Evolutionary conservation across 2,797 vertebrate genomes (phyloP).

Genomic region (Microhierax caerulescens): DNA sequence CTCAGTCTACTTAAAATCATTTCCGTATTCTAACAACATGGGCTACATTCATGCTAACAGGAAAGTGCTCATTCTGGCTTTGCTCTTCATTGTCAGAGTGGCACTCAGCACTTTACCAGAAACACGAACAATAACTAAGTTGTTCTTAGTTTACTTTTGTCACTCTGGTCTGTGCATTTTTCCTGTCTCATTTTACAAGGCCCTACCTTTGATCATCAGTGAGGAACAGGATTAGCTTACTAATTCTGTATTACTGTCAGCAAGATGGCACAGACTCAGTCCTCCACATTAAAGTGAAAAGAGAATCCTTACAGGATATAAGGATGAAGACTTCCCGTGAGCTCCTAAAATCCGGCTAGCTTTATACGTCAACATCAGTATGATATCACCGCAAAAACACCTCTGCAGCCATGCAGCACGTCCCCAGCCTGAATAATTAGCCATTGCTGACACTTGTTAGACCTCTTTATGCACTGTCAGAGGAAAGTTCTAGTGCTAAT

Average conservation of each 20-base stretch:
- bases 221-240: slow-evolving; percentile 8
- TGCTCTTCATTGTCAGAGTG: slow-evolving; percentile 17
- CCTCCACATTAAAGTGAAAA: background rate
- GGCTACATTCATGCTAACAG: slow-evolving; percentile 33
- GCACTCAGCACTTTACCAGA: slow-evolving; percentile 2
- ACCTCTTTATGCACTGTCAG: background rate
- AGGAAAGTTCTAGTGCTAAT: background rate
- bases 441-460: background rate
- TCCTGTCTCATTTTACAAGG: background rate
- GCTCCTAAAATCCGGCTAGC: background rate
- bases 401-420: background rate
- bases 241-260: slow-evolving; percentile 51
- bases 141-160: slow-evolving; percentile 83
- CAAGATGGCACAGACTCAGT: background rate
- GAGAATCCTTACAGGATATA: background rate
- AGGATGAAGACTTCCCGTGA: background rate
- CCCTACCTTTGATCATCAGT: slow-evolving; percentile 38
- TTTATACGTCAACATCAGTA: background rate
- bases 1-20: slow-evolving; percentile 69
- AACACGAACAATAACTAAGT: slow-evolving; percentile 54
- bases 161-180: slow-evolving; percentile 60
- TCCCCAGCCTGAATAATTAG: background rate
- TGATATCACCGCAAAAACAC: background rate
- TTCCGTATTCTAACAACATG: slow-evolving; percentile 61
- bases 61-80: slow-evolving; percentile 16